A percentile compares a stretch with the other conserved stretches of the same genome.
Evolutionary conservation across 2,113 vertebrate species (phyloP).

Genomic region (Anser brachyrhynchus): DNA sequence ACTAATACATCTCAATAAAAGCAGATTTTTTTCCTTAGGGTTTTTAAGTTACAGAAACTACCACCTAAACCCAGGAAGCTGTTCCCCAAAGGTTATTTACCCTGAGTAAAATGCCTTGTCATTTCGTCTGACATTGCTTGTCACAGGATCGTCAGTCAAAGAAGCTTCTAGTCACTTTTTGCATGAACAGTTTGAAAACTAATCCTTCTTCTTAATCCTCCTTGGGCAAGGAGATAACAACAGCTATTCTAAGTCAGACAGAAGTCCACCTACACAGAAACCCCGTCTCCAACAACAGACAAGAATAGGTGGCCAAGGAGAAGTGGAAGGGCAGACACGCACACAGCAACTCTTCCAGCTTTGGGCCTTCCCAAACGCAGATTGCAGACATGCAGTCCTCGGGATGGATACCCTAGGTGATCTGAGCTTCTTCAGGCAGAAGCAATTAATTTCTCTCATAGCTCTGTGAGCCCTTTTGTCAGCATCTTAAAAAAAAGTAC

Average conservation of each 20-base stretch:
- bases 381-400: neutral
- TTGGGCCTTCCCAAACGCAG: neutral
- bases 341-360: neutral
- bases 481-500: neutral
- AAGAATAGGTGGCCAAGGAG: conserved; percentile 17
- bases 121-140: neutral
- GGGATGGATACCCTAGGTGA: neutral
- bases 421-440: neutral
- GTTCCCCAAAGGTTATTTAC: neutral
- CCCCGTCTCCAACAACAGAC: conserved; percentile 4
- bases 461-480: neutral
- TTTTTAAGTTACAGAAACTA: neutral
- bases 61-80: neutral
- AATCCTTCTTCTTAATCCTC: conserved; percentile 41
- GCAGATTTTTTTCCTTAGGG: neutral
- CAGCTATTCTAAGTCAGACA: conserved; percentile 33
- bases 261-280: conserved; percentile 41
- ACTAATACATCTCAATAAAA: neutral
- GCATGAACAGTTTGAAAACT: neutral
- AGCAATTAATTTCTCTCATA: neutral
- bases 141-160: neutral
- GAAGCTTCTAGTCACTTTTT: neutral
- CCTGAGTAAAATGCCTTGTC: neutral
- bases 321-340: neutral
- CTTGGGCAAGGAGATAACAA: conserved; percentile 45